Evolutionary conservation across 2,113 vertebrate species (phyloP).

Genomic region (Podocnemis expansa): DNA sequence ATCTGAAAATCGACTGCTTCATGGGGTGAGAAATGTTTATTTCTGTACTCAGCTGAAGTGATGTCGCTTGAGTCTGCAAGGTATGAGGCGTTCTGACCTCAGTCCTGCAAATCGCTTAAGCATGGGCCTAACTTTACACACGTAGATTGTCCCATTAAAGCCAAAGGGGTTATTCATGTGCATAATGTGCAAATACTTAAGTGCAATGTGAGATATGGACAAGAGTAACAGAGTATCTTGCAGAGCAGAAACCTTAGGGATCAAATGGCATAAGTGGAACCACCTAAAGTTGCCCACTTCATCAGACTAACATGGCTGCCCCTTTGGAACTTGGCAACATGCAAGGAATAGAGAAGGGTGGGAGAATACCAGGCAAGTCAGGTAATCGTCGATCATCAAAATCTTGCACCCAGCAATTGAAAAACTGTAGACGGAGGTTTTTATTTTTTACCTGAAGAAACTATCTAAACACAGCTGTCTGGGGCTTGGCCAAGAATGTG

Average conservation of each 20-base stretch:
- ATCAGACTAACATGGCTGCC: too few relatives aligned
- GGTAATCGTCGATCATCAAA: slow-evolving; percentile 58
- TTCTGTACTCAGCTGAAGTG: background rate
- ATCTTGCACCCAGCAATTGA: slow-evolving; percentile 4
- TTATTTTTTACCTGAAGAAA: background rate
- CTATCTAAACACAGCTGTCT: background rate
- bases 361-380: slow-evolving; percentile 43
- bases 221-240: background rate
- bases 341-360: too few relatives aligned
- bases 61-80: background rate
- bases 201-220: background rate
- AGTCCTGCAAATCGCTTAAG: background rate
- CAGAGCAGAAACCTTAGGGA: background rate
- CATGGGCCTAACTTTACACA: background rate
- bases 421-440: slow-evolving; percentile 28
- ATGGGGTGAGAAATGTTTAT: fast-evolving
- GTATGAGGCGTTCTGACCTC: background rate
- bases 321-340: too few relatives aligned
- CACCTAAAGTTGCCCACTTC: background rate
- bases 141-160: background rate
- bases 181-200: background rate
- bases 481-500: slow-evolving; percentile 39
- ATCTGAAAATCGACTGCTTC: fast-evolving
- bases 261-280: background rate
- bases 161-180: too few relatives aligned